A percentile compares a stretch with the other conserved stretches of the same genome.
Conservation (phyloP, 23 tunicate species). For the Trididemnum nubilum region DNA sequence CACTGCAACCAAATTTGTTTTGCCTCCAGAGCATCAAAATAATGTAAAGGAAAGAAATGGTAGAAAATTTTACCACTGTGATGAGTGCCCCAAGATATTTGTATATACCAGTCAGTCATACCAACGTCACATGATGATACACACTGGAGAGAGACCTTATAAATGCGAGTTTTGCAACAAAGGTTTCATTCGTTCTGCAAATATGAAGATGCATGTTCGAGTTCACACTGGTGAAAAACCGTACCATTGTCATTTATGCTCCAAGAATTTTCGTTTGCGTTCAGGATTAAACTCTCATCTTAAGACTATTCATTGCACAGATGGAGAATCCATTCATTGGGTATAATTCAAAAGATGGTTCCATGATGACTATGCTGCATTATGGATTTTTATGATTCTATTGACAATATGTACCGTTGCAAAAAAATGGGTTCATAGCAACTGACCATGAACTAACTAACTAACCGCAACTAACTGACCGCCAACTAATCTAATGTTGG, state of each 20-base stretch:
- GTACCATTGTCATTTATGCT: conserved; percentile 8
- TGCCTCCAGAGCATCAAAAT: not conserved
- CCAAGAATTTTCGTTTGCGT: conserved; percentile 4
- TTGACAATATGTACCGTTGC: no score
- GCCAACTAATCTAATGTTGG: no score
- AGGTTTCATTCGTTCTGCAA: conserved; percentile 21
- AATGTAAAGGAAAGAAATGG: conserved; percentile 15
- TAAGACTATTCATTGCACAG: conserved; percentile 9
- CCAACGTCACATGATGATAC: conserved; percentile 32
- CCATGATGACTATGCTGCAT: no score
- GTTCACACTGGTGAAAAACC: conserved; percentile 35
- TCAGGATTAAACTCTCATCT: not conserved
- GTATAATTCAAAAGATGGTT: no score
- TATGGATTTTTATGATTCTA: no score
- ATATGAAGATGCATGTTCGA: conserved; percentile 20
- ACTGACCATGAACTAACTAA: no score
- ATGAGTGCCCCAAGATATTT: conserved; percentile 1
- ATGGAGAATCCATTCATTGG: conserved; percentile 11
- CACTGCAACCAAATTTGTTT: not conserved
- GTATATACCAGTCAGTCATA: conserved; percentile 31
- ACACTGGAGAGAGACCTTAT: conserved; percentile 25
- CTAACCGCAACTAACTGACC: no score
- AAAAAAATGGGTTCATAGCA: no score
- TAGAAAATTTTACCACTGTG: conserved; percentile 18
- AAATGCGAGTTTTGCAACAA: conserved; percentile 28